These are phyloP conservation scores for Gymnodraco acuticeps DNA, from an alignment of 2,797 vertebrate species.

Conservation along the genomic window DNA sequence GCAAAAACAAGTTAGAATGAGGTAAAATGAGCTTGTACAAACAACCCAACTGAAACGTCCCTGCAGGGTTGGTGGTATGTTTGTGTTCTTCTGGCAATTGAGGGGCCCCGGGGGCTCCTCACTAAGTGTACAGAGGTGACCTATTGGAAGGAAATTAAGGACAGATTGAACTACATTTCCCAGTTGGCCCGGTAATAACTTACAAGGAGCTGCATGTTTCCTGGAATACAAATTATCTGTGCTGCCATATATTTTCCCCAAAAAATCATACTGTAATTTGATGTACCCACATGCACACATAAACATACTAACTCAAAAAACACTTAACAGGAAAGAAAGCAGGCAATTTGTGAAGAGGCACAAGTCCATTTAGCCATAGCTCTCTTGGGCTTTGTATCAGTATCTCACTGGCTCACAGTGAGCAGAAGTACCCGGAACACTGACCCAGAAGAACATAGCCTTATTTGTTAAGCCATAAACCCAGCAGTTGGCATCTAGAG, in stretches of 20 bases:
- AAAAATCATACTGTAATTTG: not conserved
- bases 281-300: not conserved
- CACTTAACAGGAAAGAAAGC: not conserved
- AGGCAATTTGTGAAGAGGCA: no score
- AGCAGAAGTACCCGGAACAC: constrained; percentile 11
- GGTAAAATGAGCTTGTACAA: not conserved
- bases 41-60: constrained; percentile 1
- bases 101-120: not conserved
- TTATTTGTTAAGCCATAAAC: constrained; percentile 54
- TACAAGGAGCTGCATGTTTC: not conserved
- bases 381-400: constrained; percentile 55
- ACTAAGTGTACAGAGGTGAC: constrained; percentile 3
- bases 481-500: constrained; percentile 27
- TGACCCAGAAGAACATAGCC: constrained; percentile 26
- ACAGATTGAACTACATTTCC: constrained; percentile 11
- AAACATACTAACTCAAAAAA: constrained; percentile 19
- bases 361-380: constrained; percentile 60
- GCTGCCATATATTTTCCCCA: not conserved
- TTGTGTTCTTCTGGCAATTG: constrained; percentile 7
- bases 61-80: not conserved
- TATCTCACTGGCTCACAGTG: constrained; percentile 50
- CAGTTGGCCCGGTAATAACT: not conserved
- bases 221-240: not conserved
- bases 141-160: not conserved
- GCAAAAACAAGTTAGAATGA: not conserved